phyloP scores from a whole-genome alignment of 2,113 vertebrate species.

The Pelecanoides urinatrix region DNA sequence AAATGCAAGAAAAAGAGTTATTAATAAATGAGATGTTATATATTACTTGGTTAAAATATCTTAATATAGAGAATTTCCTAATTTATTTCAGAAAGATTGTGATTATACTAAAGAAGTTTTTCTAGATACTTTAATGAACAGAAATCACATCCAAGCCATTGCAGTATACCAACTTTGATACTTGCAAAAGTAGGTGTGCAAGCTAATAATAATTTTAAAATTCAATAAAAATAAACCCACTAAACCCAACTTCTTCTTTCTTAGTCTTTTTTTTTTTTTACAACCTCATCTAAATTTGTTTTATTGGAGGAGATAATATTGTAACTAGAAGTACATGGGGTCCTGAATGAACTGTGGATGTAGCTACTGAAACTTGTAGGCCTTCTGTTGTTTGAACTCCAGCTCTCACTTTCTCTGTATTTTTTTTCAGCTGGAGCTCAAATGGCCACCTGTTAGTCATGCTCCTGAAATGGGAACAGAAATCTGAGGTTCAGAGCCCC shows the following conservation, averaged over 20 bases:
- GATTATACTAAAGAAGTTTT: neutral
- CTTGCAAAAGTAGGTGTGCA: neutral
- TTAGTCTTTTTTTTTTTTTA: no score
- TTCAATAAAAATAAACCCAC: neutral
- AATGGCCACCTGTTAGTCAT: neutral
- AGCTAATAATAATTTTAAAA: neutral
- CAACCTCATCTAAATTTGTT: neutral
- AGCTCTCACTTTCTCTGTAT: neutral
- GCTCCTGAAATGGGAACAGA: neutral
- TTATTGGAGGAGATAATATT: neutral
- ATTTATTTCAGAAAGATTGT: neutral
- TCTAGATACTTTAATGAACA: neutral
- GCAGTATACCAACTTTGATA: neutral
- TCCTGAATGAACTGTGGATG: neutral
- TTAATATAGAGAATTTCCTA: neutral
- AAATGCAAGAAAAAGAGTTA: neutral
- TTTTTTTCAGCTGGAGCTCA: neutral
- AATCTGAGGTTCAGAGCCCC: neutral
- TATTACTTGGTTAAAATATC: neutral
- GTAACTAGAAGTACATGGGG: neutral
- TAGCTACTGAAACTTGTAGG: neutral
- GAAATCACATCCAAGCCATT: neutral
- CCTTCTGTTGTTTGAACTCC: neutral
- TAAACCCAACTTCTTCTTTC: rapidly evolving
- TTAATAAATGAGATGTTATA: neutral